These are phyloP conservation scores for Rhopilema esculentum DNA, from an alignment of 30 jellyfish, hydroid and myxozoan genomes.

Conservation along the genomic window DNA sequence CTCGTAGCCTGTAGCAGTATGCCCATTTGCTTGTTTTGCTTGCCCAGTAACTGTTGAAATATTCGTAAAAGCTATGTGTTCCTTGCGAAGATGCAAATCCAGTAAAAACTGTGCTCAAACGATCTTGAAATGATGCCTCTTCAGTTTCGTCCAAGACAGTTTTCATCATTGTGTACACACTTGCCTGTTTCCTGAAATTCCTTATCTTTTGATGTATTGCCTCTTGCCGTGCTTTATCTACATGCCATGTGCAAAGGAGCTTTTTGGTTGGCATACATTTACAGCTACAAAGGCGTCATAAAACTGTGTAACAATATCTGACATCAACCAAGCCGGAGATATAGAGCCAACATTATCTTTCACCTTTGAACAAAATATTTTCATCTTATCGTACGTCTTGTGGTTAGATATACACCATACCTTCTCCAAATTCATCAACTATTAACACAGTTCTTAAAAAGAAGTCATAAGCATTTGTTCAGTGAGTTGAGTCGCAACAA, in stretches of 20 bases:
- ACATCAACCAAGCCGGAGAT: constrained; percentile 55
- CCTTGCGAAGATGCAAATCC: constrained; percentile 1
- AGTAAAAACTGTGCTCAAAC: neutral
- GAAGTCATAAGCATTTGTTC: constrained; percentile 64
- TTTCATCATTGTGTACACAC: constrained; percentile 13
- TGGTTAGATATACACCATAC: constrained; percentile 63
- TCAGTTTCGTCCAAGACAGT: constrained; percentile 28
- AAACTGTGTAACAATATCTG: neutral
- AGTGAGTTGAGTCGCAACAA: constrained; percentile 41
- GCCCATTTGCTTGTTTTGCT: constrained; percentile 1
- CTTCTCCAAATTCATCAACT: constrained; percentile 65
- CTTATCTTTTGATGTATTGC: constrained; percentile 24
- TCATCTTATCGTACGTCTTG: constrained; percentile 5
- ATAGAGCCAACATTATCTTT: constrained; percentile 38
- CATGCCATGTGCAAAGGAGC: constrained; percentile 74
- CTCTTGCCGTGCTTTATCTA: constrained; percentile 70
- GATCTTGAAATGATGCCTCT: neutral
- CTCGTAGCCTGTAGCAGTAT: constrained; percentile 1
- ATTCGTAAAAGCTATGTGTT: neutral
- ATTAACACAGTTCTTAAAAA: constrained; percentile 46
- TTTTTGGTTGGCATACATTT: constrained; percentile 1
- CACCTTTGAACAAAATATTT: constrained; percentile 17
- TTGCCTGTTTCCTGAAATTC: neutral
- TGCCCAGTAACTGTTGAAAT: neutral
- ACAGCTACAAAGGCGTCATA: constrained; percentile 15